Evolutionary conservation across 2,797 vertebrate genomes (phyloP).

Genomic region (Urophycis tenuis): DNA sequence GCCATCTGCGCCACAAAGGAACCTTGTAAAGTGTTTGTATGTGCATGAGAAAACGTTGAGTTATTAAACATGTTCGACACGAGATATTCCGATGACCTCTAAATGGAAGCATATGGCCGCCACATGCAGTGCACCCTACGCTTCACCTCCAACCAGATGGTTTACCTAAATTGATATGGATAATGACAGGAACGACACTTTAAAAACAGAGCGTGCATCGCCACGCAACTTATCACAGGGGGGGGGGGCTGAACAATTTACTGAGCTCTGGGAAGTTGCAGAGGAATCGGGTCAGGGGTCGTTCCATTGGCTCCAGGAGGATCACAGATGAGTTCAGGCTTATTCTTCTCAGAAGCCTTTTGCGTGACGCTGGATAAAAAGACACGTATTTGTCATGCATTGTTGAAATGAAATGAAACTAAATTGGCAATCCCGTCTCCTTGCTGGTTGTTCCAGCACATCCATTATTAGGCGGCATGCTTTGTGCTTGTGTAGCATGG

Average conservation of each 20-base stretch:
- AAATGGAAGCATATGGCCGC: too few relatives aligned
- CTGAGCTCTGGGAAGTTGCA: constrained; percentile 68
- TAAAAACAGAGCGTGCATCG: not conserved
- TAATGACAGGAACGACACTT: not conserved
- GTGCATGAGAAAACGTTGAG: not conserved
- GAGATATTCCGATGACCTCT: not conserved
- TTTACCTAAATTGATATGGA: not conserved
- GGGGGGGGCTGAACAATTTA: constrained; percentile 74
- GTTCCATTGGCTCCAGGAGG: constrained; percentile 82
- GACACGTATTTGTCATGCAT: not conserved
- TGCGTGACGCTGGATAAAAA: constrained; percentile 66
- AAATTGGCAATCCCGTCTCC: not conserved
- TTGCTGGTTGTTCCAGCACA: not conserved
- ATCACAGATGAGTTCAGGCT: constrained; percentile 67
- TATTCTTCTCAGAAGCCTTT: constrained; percentile 64
- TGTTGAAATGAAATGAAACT: not conserved
- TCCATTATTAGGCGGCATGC: not conserved
- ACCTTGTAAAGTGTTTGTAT: not conserved
- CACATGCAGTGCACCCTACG: too few relatives aligned
- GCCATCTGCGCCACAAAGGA: not conserved
- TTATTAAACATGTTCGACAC: not conserved
- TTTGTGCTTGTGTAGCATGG: not conserved
- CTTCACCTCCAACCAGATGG: not conserved
- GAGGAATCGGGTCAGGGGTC: constrained; percentile 78
- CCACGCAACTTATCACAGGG: constrained; percentile 55